Conservation (phyloP, 2,888 invertebrate genomes). For the Pelosia muscerda region DNA sequence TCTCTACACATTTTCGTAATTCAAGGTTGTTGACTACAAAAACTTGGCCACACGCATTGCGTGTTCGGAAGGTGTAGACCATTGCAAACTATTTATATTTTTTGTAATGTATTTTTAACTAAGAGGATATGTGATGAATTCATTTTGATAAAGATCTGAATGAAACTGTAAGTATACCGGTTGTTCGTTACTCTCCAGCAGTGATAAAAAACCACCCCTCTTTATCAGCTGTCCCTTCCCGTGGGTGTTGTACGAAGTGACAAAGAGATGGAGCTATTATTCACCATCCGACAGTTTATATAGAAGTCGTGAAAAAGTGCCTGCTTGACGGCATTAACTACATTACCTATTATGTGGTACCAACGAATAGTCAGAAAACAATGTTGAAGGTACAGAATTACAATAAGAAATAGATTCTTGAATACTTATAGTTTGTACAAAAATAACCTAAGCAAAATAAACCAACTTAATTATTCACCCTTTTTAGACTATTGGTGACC, state of each 20-base stretch:
- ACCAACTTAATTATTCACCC: too few relatives aligned
- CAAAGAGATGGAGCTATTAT: neutral
- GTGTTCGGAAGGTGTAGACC: conserved; percentile 58
- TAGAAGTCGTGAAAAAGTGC: neutral
- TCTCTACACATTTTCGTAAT: conserved; percentile 30
- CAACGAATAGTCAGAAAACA: neutral
- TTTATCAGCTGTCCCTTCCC: neutral
- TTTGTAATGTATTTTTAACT: conserved; percentile 25
- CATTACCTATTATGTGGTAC: neutral
- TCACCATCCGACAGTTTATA: neutral
- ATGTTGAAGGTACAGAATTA: neutral
- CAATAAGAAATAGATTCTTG: neutral
- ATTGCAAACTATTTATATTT: conserved; percentile 36
- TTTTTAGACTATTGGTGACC: too few relatives aligned
- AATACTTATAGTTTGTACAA: neutral
- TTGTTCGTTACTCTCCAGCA: neutral
- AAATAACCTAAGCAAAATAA: neutral
- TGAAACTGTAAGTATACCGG: neutral
- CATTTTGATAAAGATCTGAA: conserved; percentile 3
- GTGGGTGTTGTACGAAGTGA: neutral
- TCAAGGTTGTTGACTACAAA: conserved; percentile 49
- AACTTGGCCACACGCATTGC: conserved; percentile 75
- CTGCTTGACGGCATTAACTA: neutral
- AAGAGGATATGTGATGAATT: conserved; percentile 15
- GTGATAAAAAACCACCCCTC: neutral